Evolutionary conservation across 2,797 vertebrate genomes (phyloP), one percentile per base, ranked within the genome.

Genomic region (Ispidina picta): DNA sequence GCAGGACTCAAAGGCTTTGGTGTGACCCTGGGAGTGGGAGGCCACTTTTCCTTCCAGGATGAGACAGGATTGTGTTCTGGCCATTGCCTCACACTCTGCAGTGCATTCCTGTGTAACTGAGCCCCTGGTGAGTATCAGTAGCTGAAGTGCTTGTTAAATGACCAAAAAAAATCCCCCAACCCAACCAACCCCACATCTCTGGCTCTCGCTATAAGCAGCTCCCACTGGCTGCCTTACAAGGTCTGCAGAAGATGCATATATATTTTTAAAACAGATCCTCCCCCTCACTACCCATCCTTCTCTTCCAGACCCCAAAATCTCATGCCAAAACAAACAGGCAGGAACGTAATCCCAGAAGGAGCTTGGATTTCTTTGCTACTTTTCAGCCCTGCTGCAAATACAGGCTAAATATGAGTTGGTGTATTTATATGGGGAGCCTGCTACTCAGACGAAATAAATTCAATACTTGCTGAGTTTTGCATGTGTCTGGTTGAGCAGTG

Each of bases 401-500:
- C 62, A 49, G 51, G 51, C 71, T 95, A 89, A 93, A 71, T 86
- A 74, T 76, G 68, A 44, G 29, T 83, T 58, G 18, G 5, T 80
- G 31, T 73, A 64, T 86, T 92, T 95, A 76, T 86, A 48, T 31
- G 59, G 31, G 35, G 41, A 71, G 54, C 48, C 68, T 71, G 65
- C 81, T 79, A 26, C 54, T 56, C 68, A 82, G 86, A 80, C 3
- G 3, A 75, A 92, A 91, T 75, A 94, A 84, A 79, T 86, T 58
- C 83, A 92, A 94, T 91, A 56, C 81, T 88, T 95, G 85, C 62
- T 91, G 62, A 64, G 73, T 91, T 94, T 82, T 91, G 39, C 62
- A 25, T 51, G 29, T 33, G 51, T 86, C 65, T 49, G 29, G 33
- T 86, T 83, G 59, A 86, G 68, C 23, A 16, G 33, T 9, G 10